Evolutionary conservation across 2,113 vertebrate genomes (phyloP).

Genomic region (Eupsittula cactorum): DNA sequence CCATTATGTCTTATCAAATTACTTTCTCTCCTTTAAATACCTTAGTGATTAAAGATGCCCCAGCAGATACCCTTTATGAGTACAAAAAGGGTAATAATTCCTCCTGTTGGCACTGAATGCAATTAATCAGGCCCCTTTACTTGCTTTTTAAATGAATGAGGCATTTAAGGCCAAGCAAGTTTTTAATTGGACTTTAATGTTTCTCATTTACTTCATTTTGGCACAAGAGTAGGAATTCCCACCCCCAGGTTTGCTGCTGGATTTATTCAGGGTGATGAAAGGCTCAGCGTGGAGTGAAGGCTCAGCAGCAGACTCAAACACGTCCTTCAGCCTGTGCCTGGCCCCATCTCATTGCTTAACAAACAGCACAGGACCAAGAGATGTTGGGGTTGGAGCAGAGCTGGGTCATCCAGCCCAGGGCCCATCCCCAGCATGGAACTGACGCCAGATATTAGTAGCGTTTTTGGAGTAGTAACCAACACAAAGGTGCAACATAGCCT

Average conservation of each 20-base stretch:
- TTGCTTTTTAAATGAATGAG: constrained; percentile 60
- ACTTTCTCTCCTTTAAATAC: constrained; percentile 57
- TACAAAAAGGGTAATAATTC: constrained; percentile 66
- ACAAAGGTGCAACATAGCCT: background rate
- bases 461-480: background rate
- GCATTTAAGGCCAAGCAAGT: constrained; percentile 55
- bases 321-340: background rate
- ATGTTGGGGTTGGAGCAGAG: background rate
- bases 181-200: constrained; percentile 66
- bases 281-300: background rate
- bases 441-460: background rate
- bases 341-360: background rate
- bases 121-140: constrained; percentile 62
- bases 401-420: background rate
- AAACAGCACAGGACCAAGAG: background rate
- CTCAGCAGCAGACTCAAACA: background rate
- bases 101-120: constrained; percentile 48
- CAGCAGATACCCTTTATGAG: constrained; percentile 60
- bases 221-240: constrained; percentile 10
- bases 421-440: background rate
- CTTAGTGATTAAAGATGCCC: constrained; percentile 64
- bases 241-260: constrained; percentile 34
- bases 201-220: constrained; percentile 63
- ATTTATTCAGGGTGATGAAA: constrained; percentile 35
- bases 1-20: constrained; percentile 60